Evolutionary conservation across 2,113 vertebrate species (phyloP), one percentile per base, ranked within the genome.

Genomic region (Xiphophorus hellerii): DNA sequence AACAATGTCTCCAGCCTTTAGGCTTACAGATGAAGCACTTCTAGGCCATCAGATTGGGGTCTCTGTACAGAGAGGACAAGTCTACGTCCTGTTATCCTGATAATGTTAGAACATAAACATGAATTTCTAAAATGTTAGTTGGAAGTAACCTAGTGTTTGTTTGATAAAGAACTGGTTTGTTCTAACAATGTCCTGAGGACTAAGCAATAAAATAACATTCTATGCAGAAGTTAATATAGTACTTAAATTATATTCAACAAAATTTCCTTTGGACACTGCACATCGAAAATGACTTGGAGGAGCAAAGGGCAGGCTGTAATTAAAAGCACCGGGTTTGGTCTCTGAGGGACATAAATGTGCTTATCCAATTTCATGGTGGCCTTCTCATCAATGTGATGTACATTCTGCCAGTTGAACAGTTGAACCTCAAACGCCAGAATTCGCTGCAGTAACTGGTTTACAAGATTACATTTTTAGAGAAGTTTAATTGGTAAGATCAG

Each of bases 291-390:
- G 51, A n/a, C 30, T 58, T 48, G 30, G 13, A n/a, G 17, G 65
- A 65, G 17, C 27, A 30, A n/a, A 67, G 54, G 62, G 58, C 27
- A 2, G 1, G 9, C 9, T 7, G 27, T 42, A 62, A 71, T 70
- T 77, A 37, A 74, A 78, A 62, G 58, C 28, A 11, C 61, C 39
- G 15, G n/a, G 1, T 48, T 39, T 54, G 66, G 42, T 31, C 62
- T 84, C 44, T 37, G 22, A 12, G 78, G 74, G 66, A 65, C 66
- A 20, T 15, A 35, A 61, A 22, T n/a, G 62, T 74, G 78, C 67
- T 81, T 67, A 81, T 62, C 51, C 74, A 81, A 74, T 74, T 81
- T 80, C 63, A 81, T 77, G 74, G 71, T 63, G 17, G 70, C 60
- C 44, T 10, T 71, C 25, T 66, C 48, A 44, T 76, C 44, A 33